phyloP scores from a whole-genome alignment of 2,888 invertebrate species.

The Caenorhabditis japonica region DNA sequence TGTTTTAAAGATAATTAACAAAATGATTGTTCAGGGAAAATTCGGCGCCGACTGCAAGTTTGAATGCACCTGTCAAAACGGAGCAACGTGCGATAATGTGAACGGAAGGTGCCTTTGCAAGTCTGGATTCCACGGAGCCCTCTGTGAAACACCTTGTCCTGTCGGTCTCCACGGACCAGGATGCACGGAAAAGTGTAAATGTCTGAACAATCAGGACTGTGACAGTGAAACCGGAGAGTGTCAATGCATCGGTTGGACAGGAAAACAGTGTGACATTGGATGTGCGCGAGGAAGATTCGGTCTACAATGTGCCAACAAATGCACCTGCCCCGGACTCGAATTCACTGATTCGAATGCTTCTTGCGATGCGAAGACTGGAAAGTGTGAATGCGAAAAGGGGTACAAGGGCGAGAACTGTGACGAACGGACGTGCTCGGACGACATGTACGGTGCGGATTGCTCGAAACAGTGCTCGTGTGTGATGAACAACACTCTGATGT shows the following conservation, averaged over 20 bases:
- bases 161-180: conserved; percentile 63
- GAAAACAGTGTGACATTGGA: conserved; percentile 72
- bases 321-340: conserved; percentile 75
- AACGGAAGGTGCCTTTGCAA: conserved; percentile 80
- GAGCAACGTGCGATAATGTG: conserved; percentile 79
- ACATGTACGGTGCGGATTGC: conserved; percentile 70
- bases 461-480: conserved; percentile 69
- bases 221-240: conserved; percentile 66
- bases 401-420: conserved; percentile 63
- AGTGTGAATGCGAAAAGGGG: conserved; percentile 67
- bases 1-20: background rate
- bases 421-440: conserved; percentile 63
- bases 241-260: conserved; percentile 73
- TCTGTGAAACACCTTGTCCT: conserved; percentile 67
- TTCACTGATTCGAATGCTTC: conserved; percentile 69
- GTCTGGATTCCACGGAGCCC: conserved; percentile 77
- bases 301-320: conserved; percentile 56
- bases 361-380: conserved; percentile 70
- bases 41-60: conserved; percentile 68
- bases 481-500: conserved; percentile 72
- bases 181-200: conserved; percentile 71
- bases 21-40: conserved; percentile 51
- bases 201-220: conserved; percentile 73
- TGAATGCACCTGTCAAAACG: conserved; percentile 74
- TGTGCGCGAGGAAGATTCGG: conserved; percentile 71